Evolutionary conservation across 2,888 invertebrate species (phyloP).

Genomic region (Falcaria lacertinaria): DNA sequence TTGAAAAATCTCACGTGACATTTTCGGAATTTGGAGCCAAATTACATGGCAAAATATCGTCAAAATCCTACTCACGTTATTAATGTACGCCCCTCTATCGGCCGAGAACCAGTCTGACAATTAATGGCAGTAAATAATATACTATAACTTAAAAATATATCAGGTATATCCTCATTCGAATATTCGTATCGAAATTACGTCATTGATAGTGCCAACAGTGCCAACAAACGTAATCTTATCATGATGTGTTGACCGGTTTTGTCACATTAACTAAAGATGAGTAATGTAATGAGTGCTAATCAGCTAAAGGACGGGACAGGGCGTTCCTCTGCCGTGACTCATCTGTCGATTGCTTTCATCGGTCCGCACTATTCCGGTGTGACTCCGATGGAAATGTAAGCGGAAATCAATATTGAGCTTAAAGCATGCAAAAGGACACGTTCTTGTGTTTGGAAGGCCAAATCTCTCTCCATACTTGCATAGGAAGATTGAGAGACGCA

Average conservation of each 20-base stretch:
- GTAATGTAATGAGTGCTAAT: slow-evolving; percentile 69
- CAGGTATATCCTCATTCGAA: neutral
- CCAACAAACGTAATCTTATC: slow-evolving; percentile 44
- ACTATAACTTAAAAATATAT: too few relatives aligned
- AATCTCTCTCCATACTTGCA: neutral
- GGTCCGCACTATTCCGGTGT: slow-evolving; percentile 46
- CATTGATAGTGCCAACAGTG: slow-evolving; percentile 33
- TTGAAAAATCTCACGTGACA: too few relatives aligned
- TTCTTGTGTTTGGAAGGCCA: slow-evolving; percentile 1
- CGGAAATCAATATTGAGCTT: slow-evolving; percentile 30
- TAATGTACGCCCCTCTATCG: too few relatives aligned
- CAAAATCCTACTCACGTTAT: too few relatives aligned
- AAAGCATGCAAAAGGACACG: slow-evolving; percentile 32
- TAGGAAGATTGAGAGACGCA: slow-evolving; percentile 19
- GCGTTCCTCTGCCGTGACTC: slow-evolving; percentile 67
- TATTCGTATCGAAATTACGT: slow-evolving; percentile 12
- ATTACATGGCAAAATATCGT: too few relatives aligned
- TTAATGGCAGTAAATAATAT: too few relatives aligned
- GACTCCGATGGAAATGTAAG: slow-evolving; percentile 20
- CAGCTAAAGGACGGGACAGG: slow-evolving; percentile 56
- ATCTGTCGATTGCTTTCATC: slow-evolving; percentile 36
- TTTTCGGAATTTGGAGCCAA: too few relatives aligned
- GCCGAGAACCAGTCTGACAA: too few relatives aligned
- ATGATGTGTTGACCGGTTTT: slow-evolving; percentile 23
- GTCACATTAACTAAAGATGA: slow-evolving; percentile 60